Base-by-base conservation (phyloP, 64 coral and sea anemone genomes). In the Astreopora myriophthalma region DNA sequence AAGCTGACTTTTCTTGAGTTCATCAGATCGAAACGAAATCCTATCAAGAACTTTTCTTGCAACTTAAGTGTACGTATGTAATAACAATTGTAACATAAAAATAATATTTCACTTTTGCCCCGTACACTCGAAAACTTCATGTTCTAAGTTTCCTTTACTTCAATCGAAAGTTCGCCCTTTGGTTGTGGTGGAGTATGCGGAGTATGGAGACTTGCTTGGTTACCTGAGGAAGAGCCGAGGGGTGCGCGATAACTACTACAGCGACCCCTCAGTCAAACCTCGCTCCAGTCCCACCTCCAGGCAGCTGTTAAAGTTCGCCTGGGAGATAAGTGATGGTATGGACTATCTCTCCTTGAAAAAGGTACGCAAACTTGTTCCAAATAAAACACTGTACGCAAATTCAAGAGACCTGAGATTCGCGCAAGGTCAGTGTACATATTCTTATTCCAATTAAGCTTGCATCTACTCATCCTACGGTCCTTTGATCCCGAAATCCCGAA, bases 191-290 rank as follows among this genome's bases (percentile, higher is more conserved):
- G 84, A 93, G 48, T 93, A 93, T 34, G 84, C 86, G 0, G 61
- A 85, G n/a, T 93, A 70, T 79, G 91, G 91, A 22, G 91, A 93
- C 46, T 31, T 93, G 55, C 84, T 93, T 75, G 91, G 91, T 20
- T 93, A 93, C 71, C 44, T 93, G 60, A 93, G 91, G 40, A 85
- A 87, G 22, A 80, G 44, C 91, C 91, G 91, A n/a, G 91, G 91
- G 8, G 42, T 93, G 42, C 73, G 44, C 17, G 91, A 93, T 77
- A 85, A 87, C 8, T 87, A 93, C 60, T 93, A 93, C 42, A 69
- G 22, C 19, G 83, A 93, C 40, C 62, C 58, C 12, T 67, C 58
- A 61, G 72, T 87, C 13, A 31, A 39, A 30, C 82, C 73, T 6
- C 8, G n/a, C 37, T 64, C 65, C 72, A 48, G 37, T 6, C 84